Evolutionary conservation across 2,888 invertebrate genomes (phyloP), one percentile per base, ranked within the genome.

Genomic region (Drosophila parthenogenetica): DNA sequence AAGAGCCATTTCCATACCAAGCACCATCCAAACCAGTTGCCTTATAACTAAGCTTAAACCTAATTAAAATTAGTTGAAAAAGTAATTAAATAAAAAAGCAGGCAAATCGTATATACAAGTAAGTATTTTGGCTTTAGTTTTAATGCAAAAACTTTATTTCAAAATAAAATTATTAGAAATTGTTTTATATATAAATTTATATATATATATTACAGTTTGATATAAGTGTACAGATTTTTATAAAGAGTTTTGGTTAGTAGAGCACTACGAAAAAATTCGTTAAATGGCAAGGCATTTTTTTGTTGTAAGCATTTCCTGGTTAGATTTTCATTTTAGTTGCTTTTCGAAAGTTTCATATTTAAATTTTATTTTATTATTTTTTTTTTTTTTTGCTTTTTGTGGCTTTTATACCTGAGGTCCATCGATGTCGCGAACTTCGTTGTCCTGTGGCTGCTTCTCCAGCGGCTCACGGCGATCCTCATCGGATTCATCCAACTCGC

Each of bases 371-470:
- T 46, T 45, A n/a, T 42, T 29, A 22, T 22, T 53, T 59, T 43
- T 14, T 51, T 66, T 50, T 42, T 35, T 35, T 35, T 32, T 53
- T 55, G 46, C 13, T 51, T 65, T 37, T 58, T 59, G 16, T 50
- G 32, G 84, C 84, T 91, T 85, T 86, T 92, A 91, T 92, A 92
- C 92, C 92, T 92, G 90, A 69, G 78, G 86, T 64, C 87, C 91
- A 79, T 91, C 90, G 66, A 91, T 85, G 72, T 91, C 86, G 60
- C 84, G 81, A 48, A 91, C 89, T 78, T 92, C 92, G 64, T 92
- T 92, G 2, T 91, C 90, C 53, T 77, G 53, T 17, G 86, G 35
- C 61, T 86, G 81, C 61, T 88, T 85, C 63, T 88, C 81, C 22
- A 90, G 69, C n/a, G 83, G 81, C 40, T 89, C 89, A 22, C 86